These are phyloP conservation scores for Polypterus bichir DNA, from an alignment of 2,113 vertebrate species.

Conservation along the genomic window DNA sequence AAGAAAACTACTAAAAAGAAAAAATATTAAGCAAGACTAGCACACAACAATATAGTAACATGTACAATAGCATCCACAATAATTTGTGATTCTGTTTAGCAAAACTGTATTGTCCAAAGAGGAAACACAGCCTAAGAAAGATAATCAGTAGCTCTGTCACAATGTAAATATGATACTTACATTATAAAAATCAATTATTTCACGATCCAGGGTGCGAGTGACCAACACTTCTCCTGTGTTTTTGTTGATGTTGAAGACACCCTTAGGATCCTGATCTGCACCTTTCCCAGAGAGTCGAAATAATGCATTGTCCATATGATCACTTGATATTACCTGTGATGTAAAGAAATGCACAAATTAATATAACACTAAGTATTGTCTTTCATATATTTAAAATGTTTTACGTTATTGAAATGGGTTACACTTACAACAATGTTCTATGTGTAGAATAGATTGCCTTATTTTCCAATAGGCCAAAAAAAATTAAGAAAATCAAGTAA, in stretches of 20 bases:
- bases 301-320: conserved; percentile 58
- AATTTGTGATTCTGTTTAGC: no score
- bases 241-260: conserved; percentile 76
- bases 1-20: no score
- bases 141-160: background rate
- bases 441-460: no score
- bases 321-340: conserved; percentile 66
- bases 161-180: conserved; percentile 43
- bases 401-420: no score
- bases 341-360: background rate
- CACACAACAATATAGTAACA: no score
- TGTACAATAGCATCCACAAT: no score
- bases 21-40: no score
- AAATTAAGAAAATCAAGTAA: no score
- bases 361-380: background rate
- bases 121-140: no score
- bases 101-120: no score
- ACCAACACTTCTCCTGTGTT: conserved; percentile 73
- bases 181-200: conserved; percentile 66
- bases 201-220: conserved; percentile 73
- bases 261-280: conserved; percentile 82
- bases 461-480: no score
- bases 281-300: conserved; percentile 82
- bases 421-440: no score
- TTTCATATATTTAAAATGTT: background rate